These are phyloP conservation scores for Trogon surrucura DNA, from an alignment of 2,113 vertebrate genomes.

Conservation along the genomic window DNA sequence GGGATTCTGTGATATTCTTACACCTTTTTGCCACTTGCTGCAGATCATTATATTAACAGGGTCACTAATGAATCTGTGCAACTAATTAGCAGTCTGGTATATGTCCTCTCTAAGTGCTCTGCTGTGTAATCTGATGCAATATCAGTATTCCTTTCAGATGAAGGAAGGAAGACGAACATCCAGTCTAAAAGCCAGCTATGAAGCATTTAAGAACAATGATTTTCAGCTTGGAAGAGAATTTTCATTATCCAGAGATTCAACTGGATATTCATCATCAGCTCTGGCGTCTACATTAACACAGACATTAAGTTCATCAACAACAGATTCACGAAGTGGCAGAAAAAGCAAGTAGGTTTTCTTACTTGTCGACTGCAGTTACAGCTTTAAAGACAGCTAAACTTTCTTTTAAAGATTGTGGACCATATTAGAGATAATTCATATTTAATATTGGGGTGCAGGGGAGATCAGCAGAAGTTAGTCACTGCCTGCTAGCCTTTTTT, in stretches of 20 bases:
- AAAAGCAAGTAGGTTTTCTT: conserved; percentile 92
- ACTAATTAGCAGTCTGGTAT: neutral
- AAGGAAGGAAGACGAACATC: conserved; percentile 96
- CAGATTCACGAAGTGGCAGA: conserved; percentile 91
- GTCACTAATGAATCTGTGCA: neutral
- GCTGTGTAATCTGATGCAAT: neutral
- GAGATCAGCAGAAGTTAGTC: neutral
- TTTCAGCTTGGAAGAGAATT: conserved; percentile 94
- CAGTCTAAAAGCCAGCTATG: conserved; percentile 96
- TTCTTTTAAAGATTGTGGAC: neutral
- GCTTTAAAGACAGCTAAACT: neutral
- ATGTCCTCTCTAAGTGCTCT: neutral
- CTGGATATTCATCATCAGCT: conserved; percentile 90
- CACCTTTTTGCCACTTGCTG: neutral
- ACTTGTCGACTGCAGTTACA: neutral
- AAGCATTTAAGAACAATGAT: conserved; percentile 99
- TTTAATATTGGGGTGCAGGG: neutral
- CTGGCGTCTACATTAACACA: conserved; percentile 95
- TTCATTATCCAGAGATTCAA: conserved; percentile 85
- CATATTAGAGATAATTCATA: neutral
- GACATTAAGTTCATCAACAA: conserved; percentile 84
- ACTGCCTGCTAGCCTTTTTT: neutral
- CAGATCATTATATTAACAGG: neutral
- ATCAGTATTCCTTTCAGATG: conserved; percentile 83
- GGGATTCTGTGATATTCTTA: neutral